Conservation (phyloP, 2,888 invertebrate genomes). For the Tetropium fuscum region DNA sequence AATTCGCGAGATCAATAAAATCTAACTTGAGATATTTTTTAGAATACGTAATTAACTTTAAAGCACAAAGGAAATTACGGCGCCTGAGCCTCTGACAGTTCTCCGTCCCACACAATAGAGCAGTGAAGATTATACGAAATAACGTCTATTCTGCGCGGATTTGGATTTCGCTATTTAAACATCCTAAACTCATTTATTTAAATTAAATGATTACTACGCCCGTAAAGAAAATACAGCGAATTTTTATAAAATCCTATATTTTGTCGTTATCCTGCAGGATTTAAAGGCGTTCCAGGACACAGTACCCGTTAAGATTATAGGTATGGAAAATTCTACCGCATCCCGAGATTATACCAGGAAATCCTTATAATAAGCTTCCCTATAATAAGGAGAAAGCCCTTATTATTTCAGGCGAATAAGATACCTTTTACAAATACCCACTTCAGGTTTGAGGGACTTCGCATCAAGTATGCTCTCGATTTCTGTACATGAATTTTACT, state of each 20-base stretch:
- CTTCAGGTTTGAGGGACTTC: not conserved
- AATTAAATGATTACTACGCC: slow-evolving; percentile 10
- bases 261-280: slow-evolving; percentile 9
- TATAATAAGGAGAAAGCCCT: slow-evolving; percentile 1
- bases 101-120: slow-evolving; percentile 11
- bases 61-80: slow-evolving; percentile 17
- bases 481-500: not conserved
- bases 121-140: slow-evolving; percentile 15
- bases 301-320: slow-evolving; percentile 1
- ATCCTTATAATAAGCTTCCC: slow-evolving; percentile 14
- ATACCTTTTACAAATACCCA: slow-evolving; percentile 14
- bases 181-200: slow-evolving; percentile 15
- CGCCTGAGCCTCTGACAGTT: slow-evolving; percentile 8
- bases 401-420: slow-evolving; percentile 7
- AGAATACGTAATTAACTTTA: slow-evolving; percentile 12
- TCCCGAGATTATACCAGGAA: not conserved
- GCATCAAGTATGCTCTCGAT: not conserved
- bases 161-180: slow-evolving; percentile 10
- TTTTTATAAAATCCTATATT: slow-evolving; percentile 10
- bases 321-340: slow-evolving; percentile 9
- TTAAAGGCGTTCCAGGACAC: slow-evolving; percentile 2
- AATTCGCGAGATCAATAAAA: no score
- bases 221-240: not conserved
- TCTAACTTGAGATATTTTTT: not conserved
- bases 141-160: slow-evolving; percentile 9